Conservation (phyloP, 2,888 invertebrate genomes). For the Hirtodrosophila duncani region DNA sequence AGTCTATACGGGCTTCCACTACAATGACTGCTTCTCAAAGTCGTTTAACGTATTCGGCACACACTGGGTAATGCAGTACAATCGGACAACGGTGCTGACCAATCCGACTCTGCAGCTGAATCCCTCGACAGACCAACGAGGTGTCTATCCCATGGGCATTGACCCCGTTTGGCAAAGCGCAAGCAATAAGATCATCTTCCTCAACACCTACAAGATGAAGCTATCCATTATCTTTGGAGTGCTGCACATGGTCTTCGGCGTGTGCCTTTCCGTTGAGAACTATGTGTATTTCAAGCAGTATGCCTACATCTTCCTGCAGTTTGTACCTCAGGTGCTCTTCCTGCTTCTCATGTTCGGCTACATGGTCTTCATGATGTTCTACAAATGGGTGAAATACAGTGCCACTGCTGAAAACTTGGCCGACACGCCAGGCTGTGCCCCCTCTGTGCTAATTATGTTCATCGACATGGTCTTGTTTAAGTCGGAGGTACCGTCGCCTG, state of each 20-base stretch:
- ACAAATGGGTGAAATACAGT: slow-evolving; percentile 89
- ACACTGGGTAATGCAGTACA: slow-evolving; percentile 85
- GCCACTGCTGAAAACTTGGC: slow-evolving; percentile 76
- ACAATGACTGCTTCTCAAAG: slow-evolving; percentile 98
- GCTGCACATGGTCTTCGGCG: slow-evolving; percentile 95
- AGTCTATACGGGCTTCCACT: slow-evolving; percentile 96
- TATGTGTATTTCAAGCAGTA: slow-evolving; percentile 86
- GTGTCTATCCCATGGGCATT: slow-evolving; percentile 88
- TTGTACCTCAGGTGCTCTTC: slow-evolving; percentile 93
- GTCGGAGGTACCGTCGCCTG: slow-evolving; percentile 76
- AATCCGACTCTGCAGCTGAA: slow-evolving; percentile 82
- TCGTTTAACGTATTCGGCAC: slow-evolving; percentile 95
- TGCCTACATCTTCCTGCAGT: slow-evolving; percentile 87
- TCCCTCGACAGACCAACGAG: slow-evolving; percentile 79
- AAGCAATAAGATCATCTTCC: slow-evolving; percentile 93
- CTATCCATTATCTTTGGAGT: slow-evolving; percentile 95
- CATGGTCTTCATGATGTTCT: slow-evolving; percentile 93
- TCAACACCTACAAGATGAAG: slow-evolving; percentile 97
- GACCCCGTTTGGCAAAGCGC: slow-evolving; percentile 87
- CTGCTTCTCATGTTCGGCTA: slow-evolving; percentile 91
- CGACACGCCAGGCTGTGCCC: slow-evolving; percentile 81
- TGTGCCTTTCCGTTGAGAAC: slow-evolving; percentile 88
- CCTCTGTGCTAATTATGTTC: slow-evolving; percentile 86
- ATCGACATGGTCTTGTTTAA: slow-evolving; percentile 88
- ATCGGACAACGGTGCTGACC: slow-evolving; percentile 78